phyloP scores from a whole-genome alignment of 2,888 invertebrate genomes.

The Drosophila austrosaltans region DNA sequence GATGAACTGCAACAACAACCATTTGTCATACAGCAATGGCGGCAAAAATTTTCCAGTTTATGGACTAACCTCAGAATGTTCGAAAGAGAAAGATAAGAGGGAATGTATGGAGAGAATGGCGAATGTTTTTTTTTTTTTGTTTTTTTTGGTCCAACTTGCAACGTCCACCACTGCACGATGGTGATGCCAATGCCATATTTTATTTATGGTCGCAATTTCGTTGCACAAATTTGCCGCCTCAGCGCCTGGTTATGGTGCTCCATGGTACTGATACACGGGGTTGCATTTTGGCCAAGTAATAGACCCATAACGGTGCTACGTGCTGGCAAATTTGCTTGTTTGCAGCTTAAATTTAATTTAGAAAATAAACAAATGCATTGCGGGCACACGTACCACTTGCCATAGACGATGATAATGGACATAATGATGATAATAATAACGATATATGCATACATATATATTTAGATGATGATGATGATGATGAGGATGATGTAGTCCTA shows the following conservation, averaged over 20 bases:
- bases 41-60: slow-evolving; percentile 61
- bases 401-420: slow-evolving; percentile 1
- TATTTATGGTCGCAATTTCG: slow-evolving; percentile 59
- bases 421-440: background rate
- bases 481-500: background rate
- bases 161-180: slow-evolving; percentile 27
- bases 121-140: too few species aligned
- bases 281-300: slow-evolving; percentile 56
- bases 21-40: slow-evolving; percentile 69
- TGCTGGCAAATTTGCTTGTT: slow-evolving; percentile 45
- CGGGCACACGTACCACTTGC: slow-evolving; percentile 2
- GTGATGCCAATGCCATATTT: slow-evolving; percentile 49
- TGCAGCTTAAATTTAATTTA: slow-evolving; percentile 46
- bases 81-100: slow-evolving; percentile 41
- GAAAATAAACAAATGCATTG: slow-evolving; percentile 28
- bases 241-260: slow-evolving; percentile 19
- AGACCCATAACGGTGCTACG: slow-evolving; percentile 52
- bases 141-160: background rate
- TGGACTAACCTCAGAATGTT: slow-evolving; percentile 50
- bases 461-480: too few species aligned
- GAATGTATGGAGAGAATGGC: background rate
- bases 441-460: background rate
- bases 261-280: slow-evolving; percentile 1
- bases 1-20: slow-evolving; percentile 54
- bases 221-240: slow-evolving; percentile 56